A percentile compares a stretch with the other conserved stretches of the same genome.
Conservation (phyloP, 2,113 vertebrate species). For the Meriones unguiculatus region DNA sequence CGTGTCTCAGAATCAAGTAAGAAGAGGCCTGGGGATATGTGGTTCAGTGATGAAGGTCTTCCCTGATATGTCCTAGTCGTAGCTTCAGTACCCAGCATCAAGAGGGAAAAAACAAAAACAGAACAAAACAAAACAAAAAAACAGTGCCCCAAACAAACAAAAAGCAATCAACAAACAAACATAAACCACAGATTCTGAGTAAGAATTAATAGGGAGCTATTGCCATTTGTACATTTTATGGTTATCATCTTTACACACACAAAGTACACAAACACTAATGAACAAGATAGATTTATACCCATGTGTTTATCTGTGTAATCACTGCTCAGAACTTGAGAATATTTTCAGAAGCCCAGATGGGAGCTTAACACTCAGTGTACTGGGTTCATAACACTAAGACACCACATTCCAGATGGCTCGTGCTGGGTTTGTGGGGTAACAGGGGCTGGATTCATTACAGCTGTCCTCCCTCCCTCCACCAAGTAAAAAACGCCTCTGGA, state of each 20-base stretch:
- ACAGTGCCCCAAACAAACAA: not conserved
- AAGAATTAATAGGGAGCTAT: not conserved
- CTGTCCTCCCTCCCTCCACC: not conserved
- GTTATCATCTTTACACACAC: not conserved
- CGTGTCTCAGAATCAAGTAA: not conserved
- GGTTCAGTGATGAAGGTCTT: not conserved
- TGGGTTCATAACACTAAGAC: conserved; percentile 38
- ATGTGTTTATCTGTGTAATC: not conserved
- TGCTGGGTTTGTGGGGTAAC: not conserved
- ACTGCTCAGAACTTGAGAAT: not conserved
- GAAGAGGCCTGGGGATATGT: too few species aligned
- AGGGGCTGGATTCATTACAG: not conserved
- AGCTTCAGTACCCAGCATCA: not conserved
- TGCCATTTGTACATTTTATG: not conserved
- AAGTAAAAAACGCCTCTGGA: not conserved
- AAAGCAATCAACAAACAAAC: not conserved
- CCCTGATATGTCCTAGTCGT: too few species aligned
- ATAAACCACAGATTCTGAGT: not conserved
- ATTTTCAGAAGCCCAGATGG: conserved; percentile 24
- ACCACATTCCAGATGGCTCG: not conserved
- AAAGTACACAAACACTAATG: not conserved
- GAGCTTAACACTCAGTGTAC: not conserved
- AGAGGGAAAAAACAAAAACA: too few species aligned
- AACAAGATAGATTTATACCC: conserved; percentile 19
- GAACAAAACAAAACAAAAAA: not conserved